A percentile compares a stretch with the other conserved stretches of the same genome.
Evolutionary conservation across 1,140 invertebrate genomes (phyloP).

Genomic region (Drosophila mayri): DNA sequence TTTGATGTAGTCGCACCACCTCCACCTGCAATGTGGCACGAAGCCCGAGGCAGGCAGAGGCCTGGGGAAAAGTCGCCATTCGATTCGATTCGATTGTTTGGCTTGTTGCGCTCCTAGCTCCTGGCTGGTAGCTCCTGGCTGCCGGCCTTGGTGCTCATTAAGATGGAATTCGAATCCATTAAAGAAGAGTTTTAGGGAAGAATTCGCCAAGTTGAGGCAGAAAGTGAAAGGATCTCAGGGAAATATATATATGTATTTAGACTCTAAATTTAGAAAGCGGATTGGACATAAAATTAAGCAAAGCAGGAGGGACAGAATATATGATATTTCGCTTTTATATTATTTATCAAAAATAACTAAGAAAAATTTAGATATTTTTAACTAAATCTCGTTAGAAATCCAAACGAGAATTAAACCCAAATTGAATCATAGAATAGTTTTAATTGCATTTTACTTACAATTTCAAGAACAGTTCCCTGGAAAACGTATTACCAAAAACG

Average conservation of each 20-base stretch:
- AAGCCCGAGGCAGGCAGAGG: background rate
- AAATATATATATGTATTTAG: background rate
- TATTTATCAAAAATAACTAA: no score
- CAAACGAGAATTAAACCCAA: background rate
- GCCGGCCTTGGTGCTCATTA: constrained; percentile 4
- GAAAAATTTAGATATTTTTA: no score
- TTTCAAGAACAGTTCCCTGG: background rate
- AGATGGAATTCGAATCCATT: constrained; percentile 8
- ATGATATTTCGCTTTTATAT: no score
- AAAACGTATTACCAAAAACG: background rate
- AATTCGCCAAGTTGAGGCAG: background rate
- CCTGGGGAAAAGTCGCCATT: constrained; percentile 17
- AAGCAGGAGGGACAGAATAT: background rate
- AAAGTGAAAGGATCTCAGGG: background rate
- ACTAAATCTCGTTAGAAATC: background rate
- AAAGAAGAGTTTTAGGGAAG: background rate
- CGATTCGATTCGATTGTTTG: constrained; percentile 56
- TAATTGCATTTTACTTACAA: background rate
- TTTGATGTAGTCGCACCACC: constrained; percentile 15
- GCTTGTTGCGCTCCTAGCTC: constrained; percentile 36
- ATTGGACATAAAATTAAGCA: background rate
- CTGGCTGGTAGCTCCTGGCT: background rate
- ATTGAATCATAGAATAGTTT: background rate
- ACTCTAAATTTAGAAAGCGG: no score
- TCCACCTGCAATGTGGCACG: constrained; percentile 9